Evolutionary conservation across 92 coral and sea anemone species (phyloP).

Genomic region (Diadumene lineata): DNA sequence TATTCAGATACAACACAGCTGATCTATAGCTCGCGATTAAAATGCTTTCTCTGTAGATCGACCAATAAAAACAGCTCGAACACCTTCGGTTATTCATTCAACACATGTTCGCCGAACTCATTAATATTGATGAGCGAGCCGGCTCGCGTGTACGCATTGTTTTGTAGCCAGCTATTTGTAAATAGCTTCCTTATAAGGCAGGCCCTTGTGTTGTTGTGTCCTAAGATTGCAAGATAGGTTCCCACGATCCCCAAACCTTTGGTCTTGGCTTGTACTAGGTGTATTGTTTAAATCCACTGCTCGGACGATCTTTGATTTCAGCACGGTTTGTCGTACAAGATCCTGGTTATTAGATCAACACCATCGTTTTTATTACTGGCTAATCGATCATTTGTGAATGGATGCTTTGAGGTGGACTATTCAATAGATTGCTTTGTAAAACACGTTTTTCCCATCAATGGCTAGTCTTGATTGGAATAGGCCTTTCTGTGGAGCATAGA

Average conservation of each 20-base stretch:
- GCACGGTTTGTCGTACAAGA: neutral
- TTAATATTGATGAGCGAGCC: slow-evolving; percentile 77
- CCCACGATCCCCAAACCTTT: slow-evolving; percentile 89
- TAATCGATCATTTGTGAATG: neutral
- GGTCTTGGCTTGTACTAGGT: slow-evolving; percentile 56
- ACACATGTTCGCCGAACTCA: slow-evolving; percentile 76
- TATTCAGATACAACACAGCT: slow-evolving; percentile 72
- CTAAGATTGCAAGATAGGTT: slow-evolving; percentile 89
- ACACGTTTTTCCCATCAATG: slow-evolving; percentile 33
- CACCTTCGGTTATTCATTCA: slow-evolving; percentile 45
- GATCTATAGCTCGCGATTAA: slow-evolving; percentile 65
- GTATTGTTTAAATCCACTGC: slow-evolving; percentile 66
- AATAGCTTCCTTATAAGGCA: slow-evolving; percentile 86
- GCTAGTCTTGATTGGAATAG: slow-evolving; percentile 17
- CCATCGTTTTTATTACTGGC: neutral
- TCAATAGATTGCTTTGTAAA: slow-evolving; percentile 7
- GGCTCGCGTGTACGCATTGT: slow-evolving; percentile 94
- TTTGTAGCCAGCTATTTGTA: slow-evolving; percentile 70
- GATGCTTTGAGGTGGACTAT: neutral
- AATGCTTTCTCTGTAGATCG: slow-evolving; percentile 50
- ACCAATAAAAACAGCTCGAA: slow-evolving; percentile 57
- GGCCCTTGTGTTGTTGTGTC: slow-evolving; percentile 97
- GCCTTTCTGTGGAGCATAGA: slow-evolving; percentile 1
- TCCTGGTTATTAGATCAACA: neutral
- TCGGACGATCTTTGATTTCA: slow-evolving; percentile 56